Percentiles rank a stretch among this genome's conserved stretches.
Evolutionary conservation across 2,113 vertebrate species (phyloP).

Genomic region (Leptobrachium ailaonicum): DNA sequence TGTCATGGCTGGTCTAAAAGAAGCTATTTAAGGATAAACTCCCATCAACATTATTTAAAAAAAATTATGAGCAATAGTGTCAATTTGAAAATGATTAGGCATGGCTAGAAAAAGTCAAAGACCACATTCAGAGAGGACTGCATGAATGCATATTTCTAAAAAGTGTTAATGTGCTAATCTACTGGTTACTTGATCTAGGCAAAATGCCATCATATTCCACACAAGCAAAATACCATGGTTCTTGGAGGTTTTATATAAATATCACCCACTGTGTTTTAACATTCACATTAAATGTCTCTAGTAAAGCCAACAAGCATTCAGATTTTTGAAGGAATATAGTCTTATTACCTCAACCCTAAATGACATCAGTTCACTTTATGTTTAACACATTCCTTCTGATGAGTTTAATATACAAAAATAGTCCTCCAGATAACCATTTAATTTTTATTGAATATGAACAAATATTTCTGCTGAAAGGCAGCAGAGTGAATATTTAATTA

Average conservation of each 20-base stretch:
- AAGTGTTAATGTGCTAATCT: constrained; percentile 97
- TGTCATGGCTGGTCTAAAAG: constrained; percentile 3
- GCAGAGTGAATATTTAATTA: background rate
- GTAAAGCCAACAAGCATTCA: constrained; percentile 72
- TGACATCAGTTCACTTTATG: constrained; percentile 49
- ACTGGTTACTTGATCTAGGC: constrained; percentile 90
- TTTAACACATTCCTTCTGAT: constrained; percentile 36
- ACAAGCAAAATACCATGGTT: constrained; percentile 72
- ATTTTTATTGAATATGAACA: background rate
- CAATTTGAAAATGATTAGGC: constrained; percentile 70
- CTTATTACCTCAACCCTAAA: constrained; percentile 61
- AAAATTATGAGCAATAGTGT: constrained; percentile 58
- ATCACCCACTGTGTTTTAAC: constrained; percentile 84
- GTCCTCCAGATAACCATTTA: constrained; percentile 8
- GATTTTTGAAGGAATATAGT: constrained; percentile 60
- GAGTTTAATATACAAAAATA: constrained; percentile 19
- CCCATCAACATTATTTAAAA: constrained; percentile 49
- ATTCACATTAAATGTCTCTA: constrained; percentile 67
- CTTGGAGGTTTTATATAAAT: constrained; percentile 76
- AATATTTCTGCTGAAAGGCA: background rate
- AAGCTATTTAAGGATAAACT: constrained; percentile 37
- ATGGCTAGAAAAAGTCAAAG: constrained; percentile 73
- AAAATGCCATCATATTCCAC: constrained; percentile 75
- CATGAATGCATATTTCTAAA: constrained; percentile 67
- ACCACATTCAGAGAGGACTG: constrained; percentile 75